A percentile compares a stretch with the other conserved stretches of the same genome.
Conservation (phyloP, 2,888 invertebrate species). For the Thecocarcelia acutangulata region DNA sequence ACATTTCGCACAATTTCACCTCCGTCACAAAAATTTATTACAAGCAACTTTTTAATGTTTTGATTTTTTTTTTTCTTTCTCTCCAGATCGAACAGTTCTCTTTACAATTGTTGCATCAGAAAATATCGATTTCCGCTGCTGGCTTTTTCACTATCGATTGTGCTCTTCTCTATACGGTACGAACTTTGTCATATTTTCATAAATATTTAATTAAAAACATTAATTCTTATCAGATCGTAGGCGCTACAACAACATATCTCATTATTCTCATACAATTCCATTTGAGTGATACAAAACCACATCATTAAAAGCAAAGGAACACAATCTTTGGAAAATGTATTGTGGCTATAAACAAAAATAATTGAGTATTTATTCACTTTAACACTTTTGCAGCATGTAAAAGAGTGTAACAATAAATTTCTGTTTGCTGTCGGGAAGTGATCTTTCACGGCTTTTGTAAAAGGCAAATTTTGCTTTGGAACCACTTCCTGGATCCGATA, state of each 20-base stretch:
- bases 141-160: slow-evolving; percentile 82
- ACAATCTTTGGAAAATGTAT: not conserved
- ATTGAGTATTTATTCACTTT: too few species aligned
- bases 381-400: too few species aligned
- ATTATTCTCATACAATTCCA: slow-evolving; percentile 82
- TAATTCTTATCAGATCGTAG: slow-evolving; percentile 78
- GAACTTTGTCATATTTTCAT: slow-evolving; percentile 18
- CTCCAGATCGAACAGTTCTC: slow-evolving; percentile 82
- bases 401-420: too few species aligned
- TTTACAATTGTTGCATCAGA: slow-evolving; percentile 82
- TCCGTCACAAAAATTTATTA: not conserved
- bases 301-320: not conserved
- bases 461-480: too few species aligned
- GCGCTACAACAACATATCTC: slow-evolving; percentile 81
- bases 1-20: too few species aligned
- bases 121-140: slow-evolving; percentile 81
- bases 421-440: too few species aligned
- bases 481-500: too few species aligned
- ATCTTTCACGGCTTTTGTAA: too few species aligned
- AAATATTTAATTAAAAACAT: not conserved
- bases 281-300: slow-evolving; percentile 71
- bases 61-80: not conserved
- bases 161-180: slow-evolving; percentile 81
- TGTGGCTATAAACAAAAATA: too few species aligned
- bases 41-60: too few species aligned